Evolutionary conservation across 2,888 invertebrate species (phyloP).

Genomic region (Cheilosia impressa): DNA sequence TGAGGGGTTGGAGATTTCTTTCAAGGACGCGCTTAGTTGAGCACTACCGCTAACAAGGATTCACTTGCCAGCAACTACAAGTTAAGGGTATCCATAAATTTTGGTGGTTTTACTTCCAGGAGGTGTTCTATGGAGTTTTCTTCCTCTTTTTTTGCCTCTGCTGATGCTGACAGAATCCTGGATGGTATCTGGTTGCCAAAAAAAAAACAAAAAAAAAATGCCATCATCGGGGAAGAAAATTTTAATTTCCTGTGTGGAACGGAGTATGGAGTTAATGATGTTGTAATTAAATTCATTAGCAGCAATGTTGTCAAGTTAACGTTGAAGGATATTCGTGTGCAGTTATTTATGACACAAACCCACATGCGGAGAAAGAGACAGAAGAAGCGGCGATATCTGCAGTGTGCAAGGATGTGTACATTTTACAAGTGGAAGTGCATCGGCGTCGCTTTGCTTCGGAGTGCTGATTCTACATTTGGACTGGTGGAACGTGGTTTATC

Average conservation of each 20-base stretch:
- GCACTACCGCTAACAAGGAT: constrained; percentile 67
- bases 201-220: constrained; percentile 33
- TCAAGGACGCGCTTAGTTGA: constrained; percentile 49
- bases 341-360: constrained; percentile 59
- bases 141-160: not conserved
- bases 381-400: not conserved
- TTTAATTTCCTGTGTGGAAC: constrained; percentile 71
- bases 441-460: constrained; percentile 7
- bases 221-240: constrained; percentile 14
- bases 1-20: not conserved
- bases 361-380: not conserved
- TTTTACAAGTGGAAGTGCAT: not conserved
- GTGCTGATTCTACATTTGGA: constrained; percentile 3
- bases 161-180: constrained; percentile 12
- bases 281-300: constrained; percentile 75
- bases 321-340: constrained; percentile 66
- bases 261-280: constrained; percentile 71
- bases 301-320: constrained; percentile 70
- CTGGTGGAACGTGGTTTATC: constrained; percentile 10
- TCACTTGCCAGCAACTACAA: constrained; percentile 71
- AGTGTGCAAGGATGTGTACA: not conserved
- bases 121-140: constrained; percentile 47
- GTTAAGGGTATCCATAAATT: constrained; percentile 73
- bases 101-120: constrained; percentile 46
- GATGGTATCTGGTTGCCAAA: constrained; percentile 36